Percentiles rank a stretch among this genome's conserved stretches.
Conservation (phyloP, 2,797 vertebrate species). For the Morelia viridis region DNA sequence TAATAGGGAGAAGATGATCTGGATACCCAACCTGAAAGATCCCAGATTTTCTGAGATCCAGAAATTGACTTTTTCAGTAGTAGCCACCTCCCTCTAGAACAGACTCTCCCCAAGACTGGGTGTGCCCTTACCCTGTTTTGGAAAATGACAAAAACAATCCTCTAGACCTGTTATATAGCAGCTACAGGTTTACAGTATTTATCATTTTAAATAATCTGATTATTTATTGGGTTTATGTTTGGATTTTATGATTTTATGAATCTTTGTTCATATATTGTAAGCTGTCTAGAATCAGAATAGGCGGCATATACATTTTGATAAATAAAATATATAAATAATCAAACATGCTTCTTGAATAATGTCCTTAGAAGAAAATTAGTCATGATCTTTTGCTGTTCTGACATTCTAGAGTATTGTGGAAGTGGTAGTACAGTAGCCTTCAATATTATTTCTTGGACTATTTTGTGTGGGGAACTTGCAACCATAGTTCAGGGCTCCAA, state of each 20-base stretch:
- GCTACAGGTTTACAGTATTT: neutral
- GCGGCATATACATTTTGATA: neutral
- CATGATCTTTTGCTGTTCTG: neutral
- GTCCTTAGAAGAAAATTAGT: neutral
- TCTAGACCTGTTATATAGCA: neutral
- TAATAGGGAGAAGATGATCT: neutral
- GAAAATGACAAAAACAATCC: neutral
- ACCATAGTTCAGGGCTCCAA: neutral
- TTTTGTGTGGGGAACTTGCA: neutral
- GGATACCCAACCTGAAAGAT: neutral
- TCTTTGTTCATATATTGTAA: neutral
- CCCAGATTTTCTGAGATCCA: neutral
- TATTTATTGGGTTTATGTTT: neutral
- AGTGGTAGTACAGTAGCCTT: neutral
- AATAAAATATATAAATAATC: neutral
- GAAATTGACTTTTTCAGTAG: neutral
- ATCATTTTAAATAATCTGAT: neutral
- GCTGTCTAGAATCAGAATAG: neutral
- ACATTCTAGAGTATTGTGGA: neutral
- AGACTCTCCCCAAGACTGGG: neutral
- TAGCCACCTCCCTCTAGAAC: neutral
- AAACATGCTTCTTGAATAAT: neutral
- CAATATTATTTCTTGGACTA: neutral
- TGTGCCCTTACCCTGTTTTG: neutral
- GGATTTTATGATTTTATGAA: neutral